phyloP scores from a whole-genome alignment of 2,888 invertebrate genomes.

The Temnothorax rugatulus region DNA sequence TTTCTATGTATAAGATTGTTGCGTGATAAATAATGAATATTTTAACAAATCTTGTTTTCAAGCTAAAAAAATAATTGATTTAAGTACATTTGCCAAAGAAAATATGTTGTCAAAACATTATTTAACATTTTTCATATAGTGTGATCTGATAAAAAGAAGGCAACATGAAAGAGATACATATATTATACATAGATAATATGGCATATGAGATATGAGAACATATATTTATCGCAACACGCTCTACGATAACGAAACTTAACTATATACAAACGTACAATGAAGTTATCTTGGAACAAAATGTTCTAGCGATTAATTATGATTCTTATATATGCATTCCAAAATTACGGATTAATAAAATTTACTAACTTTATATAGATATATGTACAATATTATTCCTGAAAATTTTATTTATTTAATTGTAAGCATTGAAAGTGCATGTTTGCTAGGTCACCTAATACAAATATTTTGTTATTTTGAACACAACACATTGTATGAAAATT shows the following conservation, averaged over 20 bases:
- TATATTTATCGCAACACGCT: background rate
- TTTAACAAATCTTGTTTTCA: background rate
- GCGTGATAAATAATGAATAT: background rate
- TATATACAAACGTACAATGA: background rate
- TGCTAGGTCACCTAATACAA: background rate
- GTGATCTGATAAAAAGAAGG: background rate
- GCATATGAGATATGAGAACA: no score
- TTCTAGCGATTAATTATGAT: background rate
- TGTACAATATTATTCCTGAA: background rate
- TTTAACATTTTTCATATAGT: background rate
- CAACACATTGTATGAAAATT: background rate
- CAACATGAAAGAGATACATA: background rate
- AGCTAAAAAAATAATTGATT: background rate
- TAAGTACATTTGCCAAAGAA: background rate
- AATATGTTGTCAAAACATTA: background rate
- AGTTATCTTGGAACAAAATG: background rate
- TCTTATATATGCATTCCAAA: background rate
- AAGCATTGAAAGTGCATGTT: background rate
- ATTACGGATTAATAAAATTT: background rate
- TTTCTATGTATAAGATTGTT: background rate
- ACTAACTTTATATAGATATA: background rate
- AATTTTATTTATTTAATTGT: background rate
- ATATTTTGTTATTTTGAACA: background rate
- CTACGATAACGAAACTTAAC: background rate
- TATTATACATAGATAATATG: background rate